Evolutionary conservation across 2,888 invertebrate genomes (phyloP).

Genomic region (Tetranychus truncatus): DNA sequence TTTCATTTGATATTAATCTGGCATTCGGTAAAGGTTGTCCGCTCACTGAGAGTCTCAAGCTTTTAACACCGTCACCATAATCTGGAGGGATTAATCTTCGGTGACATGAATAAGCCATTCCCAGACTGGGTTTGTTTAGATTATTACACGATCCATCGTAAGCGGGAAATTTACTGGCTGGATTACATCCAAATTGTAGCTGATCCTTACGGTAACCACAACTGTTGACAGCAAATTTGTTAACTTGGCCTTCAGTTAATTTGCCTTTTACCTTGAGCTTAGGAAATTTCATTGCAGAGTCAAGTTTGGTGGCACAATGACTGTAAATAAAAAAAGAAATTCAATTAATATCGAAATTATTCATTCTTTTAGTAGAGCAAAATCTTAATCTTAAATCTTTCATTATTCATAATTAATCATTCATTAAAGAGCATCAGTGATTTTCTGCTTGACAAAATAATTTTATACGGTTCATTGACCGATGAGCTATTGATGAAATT

Average conservation of each 20-base stretch:
- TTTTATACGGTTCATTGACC: too few relatives aligned
- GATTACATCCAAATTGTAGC: slow-evolving; percentile 12
- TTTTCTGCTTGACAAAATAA: too few relatives aligned
- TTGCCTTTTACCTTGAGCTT: neutral
- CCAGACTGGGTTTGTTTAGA: slow-evolving; percentile 33
- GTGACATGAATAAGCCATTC: slow-evolving; percentile 33
- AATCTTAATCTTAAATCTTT: too few relatives aligned
- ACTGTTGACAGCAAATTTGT: slow-evolving; percentile 2
- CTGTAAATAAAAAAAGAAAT: neutral
- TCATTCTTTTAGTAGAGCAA: too few relatives aligned
- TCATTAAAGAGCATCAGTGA: too few relatives aligned
- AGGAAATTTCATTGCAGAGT: neutral
- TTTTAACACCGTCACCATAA: slow-evolving; percentile 38
- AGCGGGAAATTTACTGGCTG: slow-evolving; percentile 21
- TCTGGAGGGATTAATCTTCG: slow-evolving; percentile 34
- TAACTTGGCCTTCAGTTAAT: neutral
- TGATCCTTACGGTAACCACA: neutral
- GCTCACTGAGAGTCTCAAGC: slow-evolving; percentile 39
- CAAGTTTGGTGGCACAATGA: neutral
- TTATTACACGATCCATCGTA: slow-evolving; percentile 35
- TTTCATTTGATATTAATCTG: slow-evolving; percentile 22
- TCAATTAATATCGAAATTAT: neutral
- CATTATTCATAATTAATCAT: too few relatives aligned
- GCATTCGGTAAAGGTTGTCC: slow-evolving; percentile 35
- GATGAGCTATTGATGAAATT: too few relatives aligned